Evolutionary conservation across 2,888 invertebrate genomes (phyloP).

Genomic region (Leptinotarsa juncta): DNA sequence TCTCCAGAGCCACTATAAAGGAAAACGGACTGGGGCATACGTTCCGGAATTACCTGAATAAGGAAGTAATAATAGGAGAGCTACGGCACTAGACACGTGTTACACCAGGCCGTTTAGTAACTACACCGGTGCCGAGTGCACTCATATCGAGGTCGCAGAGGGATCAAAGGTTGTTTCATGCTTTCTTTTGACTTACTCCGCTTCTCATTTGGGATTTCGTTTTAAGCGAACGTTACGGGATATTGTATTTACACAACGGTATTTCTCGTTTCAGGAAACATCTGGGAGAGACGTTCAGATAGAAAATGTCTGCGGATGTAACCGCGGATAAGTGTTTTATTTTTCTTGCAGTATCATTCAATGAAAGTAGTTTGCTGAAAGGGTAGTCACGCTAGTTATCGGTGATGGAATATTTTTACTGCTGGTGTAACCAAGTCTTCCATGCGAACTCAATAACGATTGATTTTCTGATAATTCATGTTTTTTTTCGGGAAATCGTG

Average conservation of each 20-base stretch:
- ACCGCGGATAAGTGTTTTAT: not conserved
- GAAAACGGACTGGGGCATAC: constrained; percentile 35
- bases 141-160: constrained; percentile 30
- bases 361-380: too few species aligned
- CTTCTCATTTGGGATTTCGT: constrained; percentile 10
- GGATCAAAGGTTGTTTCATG: constrained; percentile 30
- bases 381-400: too few species aligned
- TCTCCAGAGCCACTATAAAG: constrained; percentile 36
- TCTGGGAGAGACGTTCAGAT: not conserved
- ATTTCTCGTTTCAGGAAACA: not conserved
- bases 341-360: not conserved
- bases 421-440: too few species aligned
- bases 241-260: not conserved
- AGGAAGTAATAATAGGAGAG: constrained; percentile 40
- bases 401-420: too few species aligned
- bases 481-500: too few species aligned
- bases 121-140: constrained; percentile 35
- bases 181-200: constrained; percentile 13
- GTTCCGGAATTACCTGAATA: constrained; percentile 38
- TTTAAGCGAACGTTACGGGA: not conserved
- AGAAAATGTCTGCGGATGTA: not conserved
- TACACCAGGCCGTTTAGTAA: constrained; percentile 33
- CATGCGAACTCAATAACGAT: too few species aligned
- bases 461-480: too few species aligned
- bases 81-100: constrained; percentile 38